Evolutionary conservation across 2,797 vertebrate species (phyloP).

Genomic region (Fratercula arctica): DNA sequence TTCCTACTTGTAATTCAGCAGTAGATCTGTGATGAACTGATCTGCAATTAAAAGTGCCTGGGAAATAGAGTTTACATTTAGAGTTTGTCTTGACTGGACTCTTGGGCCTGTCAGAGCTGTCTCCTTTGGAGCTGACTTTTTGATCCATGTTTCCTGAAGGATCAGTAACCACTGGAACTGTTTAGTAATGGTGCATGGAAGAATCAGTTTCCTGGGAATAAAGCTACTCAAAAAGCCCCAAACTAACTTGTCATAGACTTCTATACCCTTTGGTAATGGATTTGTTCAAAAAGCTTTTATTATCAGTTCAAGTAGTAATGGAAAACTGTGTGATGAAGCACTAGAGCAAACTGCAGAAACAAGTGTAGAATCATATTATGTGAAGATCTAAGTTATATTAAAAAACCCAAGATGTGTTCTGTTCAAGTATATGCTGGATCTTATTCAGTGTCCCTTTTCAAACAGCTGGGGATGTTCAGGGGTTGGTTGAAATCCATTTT

Average conservation of each 20-base stretch:
- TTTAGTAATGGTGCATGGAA: neutral
- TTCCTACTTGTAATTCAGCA: neutral
- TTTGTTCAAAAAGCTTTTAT: neutral
- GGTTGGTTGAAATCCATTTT: conserved; percentile 19
- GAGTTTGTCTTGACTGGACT: neutral
- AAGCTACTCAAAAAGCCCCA: neutral
- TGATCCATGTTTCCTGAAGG: neutral
- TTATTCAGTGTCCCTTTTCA: neutral
- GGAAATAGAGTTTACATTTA: neutral
- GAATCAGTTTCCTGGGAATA: neutral
- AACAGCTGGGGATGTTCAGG: conserved; percentile 7
- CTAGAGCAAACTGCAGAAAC: neutral
- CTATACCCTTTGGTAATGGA: neutral
- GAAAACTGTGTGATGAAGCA: neutral
- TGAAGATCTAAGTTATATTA: neutral
- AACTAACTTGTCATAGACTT: neutral
- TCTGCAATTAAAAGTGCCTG: neutral
- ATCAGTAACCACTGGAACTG: neutral
- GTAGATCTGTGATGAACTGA: neutral
- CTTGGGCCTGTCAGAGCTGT: neutral
- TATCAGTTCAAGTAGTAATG: neutral
- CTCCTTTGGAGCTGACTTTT: neutral
- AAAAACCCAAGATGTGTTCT: neutral
- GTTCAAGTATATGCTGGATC: neutral
- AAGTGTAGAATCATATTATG: neutral